Conservation (phyloP, 2,113 vertebrate genomes). For the Regulus satrapa region DNA sequence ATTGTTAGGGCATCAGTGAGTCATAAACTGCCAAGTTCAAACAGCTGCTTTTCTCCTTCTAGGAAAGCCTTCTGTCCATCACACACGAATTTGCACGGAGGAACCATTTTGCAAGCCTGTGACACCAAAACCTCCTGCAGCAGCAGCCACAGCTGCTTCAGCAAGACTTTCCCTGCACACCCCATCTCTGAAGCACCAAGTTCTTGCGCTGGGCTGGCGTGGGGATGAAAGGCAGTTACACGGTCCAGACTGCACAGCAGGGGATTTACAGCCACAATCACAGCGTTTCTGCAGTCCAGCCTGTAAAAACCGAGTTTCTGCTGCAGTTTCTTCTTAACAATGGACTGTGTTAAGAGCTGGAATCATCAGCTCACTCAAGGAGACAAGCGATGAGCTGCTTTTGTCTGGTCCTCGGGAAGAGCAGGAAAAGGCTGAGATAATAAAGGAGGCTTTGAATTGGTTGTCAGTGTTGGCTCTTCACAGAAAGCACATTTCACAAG, state of each 20-base stretch:
- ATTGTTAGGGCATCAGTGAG: neutral
- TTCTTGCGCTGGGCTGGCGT: neutral
- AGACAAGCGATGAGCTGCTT: neutral
- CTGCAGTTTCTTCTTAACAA: neutral
- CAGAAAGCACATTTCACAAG: neutral
- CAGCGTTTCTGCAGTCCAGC: neutral
- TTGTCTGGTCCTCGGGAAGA: neutral
- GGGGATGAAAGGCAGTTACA: neutral
- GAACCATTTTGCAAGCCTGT: neutral
- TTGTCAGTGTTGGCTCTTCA: neutral
- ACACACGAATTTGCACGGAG: accelerated
- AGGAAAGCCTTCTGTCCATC: neutral
- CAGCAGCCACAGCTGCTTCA: neutral
- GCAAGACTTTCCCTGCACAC: neutral
- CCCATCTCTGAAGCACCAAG: neutral
- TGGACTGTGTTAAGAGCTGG: accelerated
- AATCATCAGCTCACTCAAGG: neutral
- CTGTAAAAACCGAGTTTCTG: neutral
- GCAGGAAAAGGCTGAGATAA: neutral
- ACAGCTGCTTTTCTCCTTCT: neutral
- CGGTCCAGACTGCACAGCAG: neutral
- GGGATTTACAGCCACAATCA: neutral
- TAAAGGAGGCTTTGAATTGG: neutral
- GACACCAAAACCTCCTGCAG: neutral
- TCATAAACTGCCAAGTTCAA: neutral